Evolutionary conservation across 1,140 invertebrate species (phyloP).

Genomic region (Octopus sinensis): DNA sequence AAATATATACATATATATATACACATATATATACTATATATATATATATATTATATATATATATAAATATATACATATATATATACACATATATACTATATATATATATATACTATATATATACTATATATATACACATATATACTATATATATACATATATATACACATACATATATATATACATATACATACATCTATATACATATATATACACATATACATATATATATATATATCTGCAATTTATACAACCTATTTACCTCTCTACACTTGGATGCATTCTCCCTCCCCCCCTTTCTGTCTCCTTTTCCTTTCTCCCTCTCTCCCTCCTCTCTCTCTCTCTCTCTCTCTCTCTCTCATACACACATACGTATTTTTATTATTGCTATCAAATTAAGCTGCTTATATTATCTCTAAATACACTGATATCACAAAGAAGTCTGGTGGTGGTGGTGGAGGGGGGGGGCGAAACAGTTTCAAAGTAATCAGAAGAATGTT

Average conservation of each 20-base stretch:
- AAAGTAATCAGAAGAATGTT: too few relatives aligned
- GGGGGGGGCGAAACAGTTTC: too few relatives aligned
- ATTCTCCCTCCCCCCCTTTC: slow-evolving; percentile 6
- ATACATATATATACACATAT: not conserved
- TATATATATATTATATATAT: too few relatives aligned
- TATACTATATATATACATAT: too few relatives aligned
- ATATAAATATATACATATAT: too few relatives aligned
- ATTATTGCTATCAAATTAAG: slow-evolving; percentile 10
- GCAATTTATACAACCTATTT: not conserved
- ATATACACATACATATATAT: not conserved
- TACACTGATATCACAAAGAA: too few relatives aligned
- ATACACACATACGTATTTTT: not conserved
- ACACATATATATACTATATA: too few relatives aligned
- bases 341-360: not conserved
- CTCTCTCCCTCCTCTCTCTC: slow-evolving; percentile 12
- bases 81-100: too few relatives aligned
- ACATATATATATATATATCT: slow-evolving; percentile 1
- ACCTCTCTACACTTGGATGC: not conserved
- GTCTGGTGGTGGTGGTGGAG: too few relatives aligned
- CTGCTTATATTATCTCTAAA: slow-evolving; percentile 13
- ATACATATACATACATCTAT: not conserved
- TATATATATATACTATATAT: too few relatives aligned
- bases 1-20: too few relatives aligned
- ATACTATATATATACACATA: too few relatives aligned
- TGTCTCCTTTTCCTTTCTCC: slow-evolving; percentile 13